Percentiles rank a stretch among this genome's conserved stretches.
Conservation (phyloP, 2,113 vertebrate species). For the Gasterosteus aculeatus region DNA sequence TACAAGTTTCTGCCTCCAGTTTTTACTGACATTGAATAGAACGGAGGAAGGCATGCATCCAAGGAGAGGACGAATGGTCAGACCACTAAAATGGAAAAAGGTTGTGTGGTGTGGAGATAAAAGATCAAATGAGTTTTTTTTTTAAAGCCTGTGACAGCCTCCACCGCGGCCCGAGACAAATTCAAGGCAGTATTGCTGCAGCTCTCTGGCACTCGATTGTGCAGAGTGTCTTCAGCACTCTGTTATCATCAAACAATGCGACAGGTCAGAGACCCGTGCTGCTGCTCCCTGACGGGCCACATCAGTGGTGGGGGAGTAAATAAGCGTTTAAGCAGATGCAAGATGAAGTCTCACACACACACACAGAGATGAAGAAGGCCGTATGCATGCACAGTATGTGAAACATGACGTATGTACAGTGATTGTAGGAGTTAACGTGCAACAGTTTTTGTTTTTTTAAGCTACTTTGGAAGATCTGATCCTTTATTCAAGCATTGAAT, state of each 20-base stretch:
- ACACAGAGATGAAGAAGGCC: background rate
- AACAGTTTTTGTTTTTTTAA: background rate
- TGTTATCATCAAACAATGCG: slow-evolving; percentile 62
- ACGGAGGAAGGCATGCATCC: background rate
- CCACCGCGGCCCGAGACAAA: slow-evolving; percentile 16
- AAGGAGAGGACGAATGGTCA: slow-evolving; percentile 8
- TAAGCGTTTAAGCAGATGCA: slow-evolving; percentile 38
- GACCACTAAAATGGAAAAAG: slow-evolving; percentile 6
- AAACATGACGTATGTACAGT: background rate
- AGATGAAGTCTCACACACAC: slow-evolving; percentile 22
- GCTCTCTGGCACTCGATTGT: slow-evolving; percentile 30
- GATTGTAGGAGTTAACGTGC: background rate
- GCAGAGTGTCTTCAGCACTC: slow-evolving; percentile 42
- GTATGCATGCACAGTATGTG: background rate
- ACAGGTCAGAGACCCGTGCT: slow-evolving; percentile 51
- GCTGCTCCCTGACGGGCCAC: slow-evolving; percentile 47
- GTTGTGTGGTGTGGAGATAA: background rate
- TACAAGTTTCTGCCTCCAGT: background rate
- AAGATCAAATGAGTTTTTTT: background rate
- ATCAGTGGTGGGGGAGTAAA: slow-evolving; percentile 37
- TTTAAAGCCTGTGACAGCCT: slow-evolving; percentile 21
- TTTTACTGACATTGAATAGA: slow-evolving; percentile 9
- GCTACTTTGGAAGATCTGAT: background rate
- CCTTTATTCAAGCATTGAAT: too few relatives aligned
- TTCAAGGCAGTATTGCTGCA: slow-evolving; percentile 34